Evolutionary conservation across 1,140 invertebrate species (phyloP).

Genomic region (Aleiodes sp.): DNA sequence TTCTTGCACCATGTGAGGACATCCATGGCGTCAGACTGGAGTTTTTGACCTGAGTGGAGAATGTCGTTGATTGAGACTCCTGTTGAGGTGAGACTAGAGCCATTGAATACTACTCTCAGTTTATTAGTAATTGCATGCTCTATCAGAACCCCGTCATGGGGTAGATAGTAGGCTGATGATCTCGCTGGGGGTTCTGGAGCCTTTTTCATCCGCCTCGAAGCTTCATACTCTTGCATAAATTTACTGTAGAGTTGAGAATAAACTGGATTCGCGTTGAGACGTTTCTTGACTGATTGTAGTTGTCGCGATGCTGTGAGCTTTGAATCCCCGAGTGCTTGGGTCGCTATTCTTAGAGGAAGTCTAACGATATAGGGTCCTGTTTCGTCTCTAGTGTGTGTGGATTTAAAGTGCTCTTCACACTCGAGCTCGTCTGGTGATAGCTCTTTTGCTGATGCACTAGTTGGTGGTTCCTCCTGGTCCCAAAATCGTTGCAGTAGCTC

Average conservation of each 20-base stretch:
- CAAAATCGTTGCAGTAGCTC: background rate
- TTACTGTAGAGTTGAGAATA: background rate
- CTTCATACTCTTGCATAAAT: background rate
- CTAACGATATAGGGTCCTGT: background rate
- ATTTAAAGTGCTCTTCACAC: background rate
- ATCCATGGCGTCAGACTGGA: constrained; percentile 14
- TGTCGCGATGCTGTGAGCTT: background rate
- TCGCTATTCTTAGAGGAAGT: background rate
- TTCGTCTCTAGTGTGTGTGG: background rate
- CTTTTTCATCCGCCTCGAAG: background rate
- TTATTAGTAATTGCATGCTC: constrained; percentile 30
- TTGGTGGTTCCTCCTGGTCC: background rate
- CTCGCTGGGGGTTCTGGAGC: background rate
- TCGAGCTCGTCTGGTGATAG: background rate
- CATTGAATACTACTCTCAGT: constrained; percentile 26
- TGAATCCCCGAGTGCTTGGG: background rate
- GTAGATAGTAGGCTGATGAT: constrained; percentile 27
- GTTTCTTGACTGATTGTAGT: background rate
- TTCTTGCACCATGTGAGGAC: constrained; percentile 25
- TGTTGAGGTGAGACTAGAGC: background rate
- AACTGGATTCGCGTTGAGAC: background rate
- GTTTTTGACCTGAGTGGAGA: constrained; percentile 1
- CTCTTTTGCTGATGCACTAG: background rate
- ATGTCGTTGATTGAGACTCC: constrained; percentile 28
- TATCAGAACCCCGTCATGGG: constrained; percentile 36